A percentile compares a stretch with the other conserved stretches of the same genome.
Evolutionary conservation across 2,888 invertebrate genomes (phyloP).

Genomic region (Bombylius major): DNA sequence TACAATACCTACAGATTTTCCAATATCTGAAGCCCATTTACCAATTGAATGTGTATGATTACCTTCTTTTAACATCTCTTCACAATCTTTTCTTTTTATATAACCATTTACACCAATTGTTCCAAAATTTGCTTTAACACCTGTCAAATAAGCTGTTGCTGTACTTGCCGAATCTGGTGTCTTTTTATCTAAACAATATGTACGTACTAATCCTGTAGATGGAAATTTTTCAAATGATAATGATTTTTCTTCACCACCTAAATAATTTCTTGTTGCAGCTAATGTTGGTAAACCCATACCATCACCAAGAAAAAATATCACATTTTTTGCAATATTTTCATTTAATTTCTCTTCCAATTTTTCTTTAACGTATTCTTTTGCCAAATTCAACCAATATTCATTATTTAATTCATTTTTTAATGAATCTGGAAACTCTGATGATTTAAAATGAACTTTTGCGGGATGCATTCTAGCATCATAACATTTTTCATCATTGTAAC

Average conservation of each 20-base stretch:
- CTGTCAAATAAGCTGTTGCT: constrained; percentile 65
- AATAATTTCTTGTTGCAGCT: constrained; percentile 59
- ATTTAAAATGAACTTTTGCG: constrained; percentile 21
- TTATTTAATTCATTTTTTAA: constrained; percentile 17
- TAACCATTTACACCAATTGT: constrained; percentile 62
- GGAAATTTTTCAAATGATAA: constrained; percentile 67
- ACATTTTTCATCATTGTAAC: too few species aligned
- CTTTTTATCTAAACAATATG: constrained; percentile 62
- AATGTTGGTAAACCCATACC: constrained; percentile 78
- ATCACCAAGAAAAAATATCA: constrained; percentile 74
- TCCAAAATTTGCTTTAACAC: constrained; percentile 64
- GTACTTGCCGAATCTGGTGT: constrained; percentile 77
- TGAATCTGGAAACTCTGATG: constrained; percentile 15
- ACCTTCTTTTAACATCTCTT: constrained; percentile 40
- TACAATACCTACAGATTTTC: constrained; percentile 52
- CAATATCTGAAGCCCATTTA: constrained; percentile 53
- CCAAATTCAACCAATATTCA: constrained; percentile 25
- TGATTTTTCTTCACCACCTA: constrained; percentile 61
- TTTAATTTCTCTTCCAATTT: constrained; percentile 25
- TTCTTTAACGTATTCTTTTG: constrained; percentile 22
- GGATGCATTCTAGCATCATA: too few species aligned
- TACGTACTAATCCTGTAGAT: constrained; percentile 57
- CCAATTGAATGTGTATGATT: constrained; percentile 53
- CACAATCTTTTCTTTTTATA: constrained; percentile 50
- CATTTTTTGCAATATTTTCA: constrained; percentile 52